phyloP scores from a whole-genome alignment of 1,140 invertebrate species.

The Coelopa frigida region DNA sequence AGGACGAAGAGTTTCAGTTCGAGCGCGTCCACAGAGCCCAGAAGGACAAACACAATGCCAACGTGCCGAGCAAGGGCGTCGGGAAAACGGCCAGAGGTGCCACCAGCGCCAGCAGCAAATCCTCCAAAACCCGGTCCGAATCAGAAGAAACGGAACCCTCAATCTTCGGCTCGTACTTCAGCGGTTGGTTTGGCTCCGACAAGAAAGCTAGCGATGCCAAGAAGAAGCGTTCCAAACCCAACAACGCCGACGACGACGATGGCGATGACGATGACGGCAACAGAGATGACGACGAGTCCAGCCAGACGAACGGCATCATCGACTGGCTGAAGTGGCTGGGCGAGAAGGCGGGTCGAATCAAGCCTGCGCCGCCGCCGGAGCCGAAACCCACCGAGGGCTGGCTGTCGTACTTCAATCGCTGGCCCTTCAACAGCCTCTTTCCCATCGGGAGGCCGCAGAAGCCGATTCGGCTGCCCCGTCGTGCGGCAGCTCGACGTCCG shows the following conservation, averaged over 20 bases:
- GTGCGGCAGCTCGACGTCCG: slow-evolving; percentile 1
- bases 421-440: slow-evolving; percentile 33
- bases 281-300: background rate
- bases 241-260: slow-evolving; percentile 14
- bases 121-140: slow-evolving; percentile 3
- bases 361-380: background rate
- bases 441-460: slow-evolving; percentile 22
- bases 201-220: slow-evolving; percentile 12
- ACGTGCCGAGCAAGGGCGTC: background rate
- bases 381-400: slow-evolving; percentile 11
- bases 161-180: slow-evolving; percentile 7
- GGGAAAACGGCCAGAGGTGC: too few species aligned
- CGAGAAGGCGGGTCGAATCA: slow-evolving; percentile 9
- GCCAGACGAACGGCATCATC: slow-evolving; percentile 39
- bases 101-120: background rate
- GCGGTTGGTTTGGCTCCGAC: slow-evolving; percentile 11
- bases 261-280: slow-evolving; percentile 7
- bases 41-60: background rate
- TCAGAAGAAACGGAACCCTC: slow-evolving; percentile 14
- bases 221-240: slow-evolving; percentile 13
- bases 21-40: slow-evolving; percentile 9
- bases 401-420: slow-evolving; percentile 28
- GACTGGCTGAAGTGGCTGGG: slow-evolving; percentile 40
- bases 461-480: slow-evolving; percentile 9
- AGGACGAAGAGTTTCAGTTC: slow-evolving; percentile 14